Evolutionary conservation across 2,888 invertebrate genomes (phyloP), one percentile per base, ranked within the genome.

Genomic region (Melipona beecheii): DNA sequence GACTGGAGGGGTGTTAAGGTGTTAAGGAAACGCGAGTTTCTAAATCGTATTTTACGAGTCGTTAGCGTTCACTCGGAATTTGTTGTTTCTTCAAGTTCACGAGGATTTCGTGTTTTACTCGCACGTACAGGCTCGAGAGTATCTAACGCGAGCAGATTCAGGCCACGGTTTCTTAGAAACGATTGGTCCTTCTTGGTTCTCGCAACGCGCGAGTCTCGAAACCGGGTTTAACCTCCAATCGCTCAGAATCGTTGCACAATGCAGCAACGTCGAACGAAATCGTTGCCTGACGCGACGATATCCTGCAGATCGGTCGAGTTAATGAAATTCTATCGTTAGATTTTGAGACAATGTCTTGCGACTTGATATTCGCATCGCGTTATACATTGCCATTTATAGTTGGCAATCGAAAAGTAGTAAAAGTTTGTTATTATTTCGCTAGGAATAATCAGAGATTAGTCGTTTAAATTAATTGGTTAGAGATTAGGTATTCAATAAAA

Each of bases 221-320:
- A 76, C 74, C 75, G 13, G 36, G 75, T 73, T 70, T 82, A 82
- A 83, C 84, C 87, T 89, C 86, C 87, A 78, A 75, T 24, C 64
- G 65, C 54, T 82, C 74, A 75, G 80, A 90, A 78, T 83, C 79
- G 83, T 90, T 91, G 91, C 91, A 89, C 87, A 90, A 91, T 89
- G 89, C 89, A 89, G 73, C 56, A 82, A 66, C 73, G 84, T 69
- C 78, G 9, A 43, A 75, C 68, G 81, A 73, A 78, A 56, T 83
- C 74, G 72, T 79, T 31, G 69, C 52, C 64, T 69, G 66, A 52
- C 78, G 60, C 78, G 31, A 80, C 72, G 71, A 71, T 76, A 71
- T 78, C 65, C 24, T 15, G 73, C n/a, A 15, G 13, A 68, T 66
- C 54, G 36, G 27, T 13, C 65, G 62, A 73, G 56, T 24, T 36